Conservation (phyloP, 2,113 vertebrate genomes). For the Nanorana parkeri region DNA sequence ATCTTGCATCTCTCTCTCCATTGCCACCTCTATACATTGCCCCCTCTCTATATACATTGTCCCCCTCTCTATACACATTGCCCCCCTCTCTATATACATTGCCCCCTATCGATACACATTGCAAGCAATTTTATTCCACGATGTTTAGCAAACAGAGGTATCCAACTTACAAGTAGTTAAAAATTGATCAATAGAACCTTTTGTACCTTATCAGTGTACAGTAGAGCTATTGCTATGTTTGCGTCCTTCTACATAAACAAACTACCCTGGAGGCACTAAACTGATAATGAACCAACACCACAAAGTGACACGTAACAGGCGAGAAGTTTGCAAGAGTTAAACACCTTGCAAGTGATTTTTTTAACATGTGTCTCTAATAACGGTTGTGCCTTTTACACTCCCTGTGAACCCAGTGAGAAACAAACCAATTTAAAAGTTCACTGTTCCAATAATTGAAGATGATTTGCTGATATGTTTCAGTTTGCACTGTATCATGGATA, state of each 20-base stretch:
- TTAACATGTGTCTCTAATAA: conserved; percentile 44
- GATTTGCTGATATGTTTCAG: conserved; percentile 30
- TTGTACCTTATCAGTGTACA: too few relatives aligned
- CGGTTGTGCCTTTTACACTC: background rate
- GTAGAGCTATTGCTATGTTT: background rate
- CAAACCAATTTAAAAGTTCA: conserved; percentile 16
- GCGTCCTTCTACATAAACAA: background rate
- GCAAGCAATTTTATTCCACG: too few relatives aligned
- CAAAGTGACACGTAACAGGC: background rate
- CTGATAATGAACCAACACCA: conserved; percentile 9
- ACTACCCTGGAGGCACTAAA: background rate
- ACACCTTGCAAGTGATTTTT: background rate
- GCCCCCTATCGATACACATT: too few relatives aligned
- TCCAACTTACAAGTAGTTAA: too few relatives aligned
- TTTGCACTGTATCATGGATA: conserved; percentile 43
- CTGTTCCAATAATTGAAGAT: conserved; percentile 43
- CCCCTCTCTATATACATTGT: too few relatives aligned
- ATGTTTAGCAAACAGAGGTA: too few relatives aligned
- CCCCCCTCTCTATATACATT: too few relatives aligned
- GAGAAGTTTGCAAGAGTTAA: conserved; percentile 4
- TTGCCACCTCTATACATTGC: too few relatives aligned
- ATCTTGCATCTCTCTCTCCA: too few relatives aligned
- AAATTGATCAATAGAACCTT: too few relatives aligned
- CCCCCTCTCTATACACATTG: too few relatives aligned
- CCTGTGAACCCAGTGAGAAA: conserved; percentile 26